Evolutionary conservation across 2,797 vertebrate species (phyloP), one percentile per base, ranked within the genome.

Genomic region (Notamacropus eugenii): DNA sequence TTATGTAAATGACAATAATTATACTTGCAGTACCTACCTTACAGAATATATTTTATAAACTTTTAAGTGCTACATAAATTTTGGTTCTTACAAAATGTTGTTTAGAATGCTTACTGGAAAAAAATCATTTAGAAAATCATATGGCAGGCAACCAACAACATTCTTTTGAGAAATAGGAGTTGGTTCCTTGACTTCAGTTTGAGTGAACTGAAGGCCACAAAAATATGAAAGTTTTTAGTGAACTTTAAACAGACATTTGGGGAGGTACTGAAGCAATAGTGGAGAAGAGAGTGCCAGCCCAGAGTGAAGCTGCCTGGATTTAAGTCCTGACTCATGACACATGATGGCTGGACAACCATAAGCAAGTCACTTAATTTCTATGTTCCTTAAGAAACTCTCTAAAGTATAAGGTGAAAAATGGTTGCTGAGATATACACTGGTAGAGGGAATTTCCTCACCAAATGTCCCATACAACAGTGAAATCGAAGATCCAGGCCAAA

Each of bases 221-320:
- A 52, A 96, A 62, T 5, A 3, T 27, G 16, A 93, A 90, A 54
- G 59, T 11, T 62, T 34, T 55, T 54, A 59, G 5, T 94, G 95
- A 93, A 95, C 90, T 96, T 97, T 50, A 56, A 93, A 95, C 27
- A 92, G 57, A 74, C n/a, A 74, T 74, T 74, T 74, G n/a, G 19
- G 67, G n/a, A 74, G n/a, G n/a, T 40, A 74, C 16, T 67, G 34
- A 14, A 67, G 34, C 2, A 67, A 67, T 14, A 67, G 62, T 67
- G 34, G 14, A 67, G 14, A 67, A 67, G 62, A 67, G 5, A 67
- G 13, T 40, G 67, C 67, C n/a, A 74, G 5, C 6, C 40, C 13
- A 74, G n/a, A 74, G 3, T 74, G n/a, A 40, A 5, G n/a, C 34
- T 40, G 34, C 13, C 12, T 74, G n/a, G n/a, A 74, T 74, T 40